Base-by-base conservation (phyloP, 2,113 vertebrate genomes). In the Nettapus auritus region DNA sequence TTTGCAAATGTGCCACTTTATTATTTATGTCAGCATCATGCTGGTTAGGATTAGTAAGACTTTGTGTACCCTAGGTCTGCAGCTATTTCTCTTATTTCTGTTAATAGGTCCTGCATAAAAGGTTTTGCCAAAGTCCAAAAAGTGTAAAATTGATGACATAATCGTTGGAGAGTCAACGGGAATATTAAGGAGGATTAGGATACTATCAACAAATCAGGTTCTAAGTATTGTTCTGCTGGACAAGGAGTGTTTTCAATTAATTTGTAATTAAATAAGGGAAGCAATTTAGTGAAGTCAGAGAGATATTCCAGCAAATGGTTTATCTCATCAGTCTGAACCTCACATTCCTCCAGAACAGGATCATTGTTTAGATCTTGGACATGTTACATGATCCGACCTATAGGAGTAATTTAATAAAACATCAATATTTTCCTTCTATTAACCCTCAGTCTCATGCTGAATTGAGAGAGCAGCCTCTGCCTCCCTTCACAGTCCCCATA, bases 251-350 rank as follows among this genome's bases (percentile, higher is more conserved):
- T 98, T 98, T 97, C 98, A 98, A 98, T 98, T 98, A 98, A 98
- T 98, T 98, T 96, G 97, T 98, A 98, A 98, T 98, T 98, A 98
- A 98, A 98, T 98, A 98, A 98, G 97, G 97, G 97, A 98, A 98
- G 97, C 96, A 98, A 98, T 98, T 98, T 97, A 91, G 95, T 90
- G 94, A 97, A 97, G 96, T 98, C 86, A 59, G 95, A 97, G 91
- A 98, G 97, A 97, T 97, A 97, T 97, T 97, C 82, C 96, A 95
- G 86, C 92, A 95, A 96, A 97, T 29, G 85, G 95, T 98, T 98
- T 98, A 98, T 98, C 98, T 98, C 98, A 98, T 98, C 97, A 93
- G 97, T 91, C 97, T 98, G 97, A 98, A 96, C 96, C 95, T 97
- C 96, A 96, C 98, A 98, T 98, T 98, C 98, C 96, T 98, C 96